A percentile compares a stretch with the other conserved stretches of the same genome.
Evolutionary conservation across 2,888 invertebrate species (phyloP).

Genomic region (Acanthosepion esculentum): DNA sequence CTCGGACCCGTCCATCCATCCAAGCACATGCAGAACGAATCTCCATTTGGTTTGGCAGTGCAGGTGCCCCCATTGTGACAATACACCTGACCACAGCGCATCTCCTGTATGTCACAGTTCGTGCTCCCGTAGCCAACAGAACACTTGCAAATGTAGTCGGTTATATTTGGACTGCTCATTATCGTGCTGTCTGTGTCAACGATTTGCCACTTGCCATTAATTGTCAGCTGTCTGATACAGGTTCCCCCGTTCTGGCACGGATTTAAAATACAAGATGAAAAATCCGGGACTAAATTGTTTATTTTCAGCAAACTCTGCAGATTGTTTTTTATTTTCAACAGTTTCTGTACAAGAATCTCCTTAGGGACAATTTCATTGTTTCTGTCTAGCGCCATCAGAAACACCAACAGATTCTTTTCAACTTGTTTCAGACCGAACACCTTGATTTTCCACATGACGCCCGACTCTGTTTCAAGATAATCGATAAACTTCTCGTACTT

Average conservation of each 20-base stretch:
- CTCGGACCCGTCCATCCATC: conserved; percentile 63
- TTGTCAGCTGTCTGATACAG: conserved; percentile 68
- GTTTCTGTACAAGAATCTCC: conserved; percentile 52
- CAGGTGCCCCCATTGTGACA: conserved; percentile 92
- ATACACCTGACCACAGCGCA: conserved; percentile 94
- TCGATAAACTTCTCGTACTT: conserved; percentile 85
- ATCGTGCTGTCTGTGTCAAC: background rate
- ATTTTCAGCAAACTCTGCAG: conserved; percentile 59
- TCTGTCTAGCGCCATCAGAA: conserved; percentile 77
- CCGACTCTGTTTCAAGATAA: conserved; percentile 81
- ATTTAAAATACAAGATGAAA: conserved; percentile 78
- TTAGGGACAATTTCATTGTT: conserved; percentile 78
- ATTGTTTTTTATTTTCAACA: conserved; percentile 53
- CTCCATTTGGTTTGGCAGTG: conserved; percentile 51
- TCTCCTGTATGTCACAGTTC: conserved; percentile 88
- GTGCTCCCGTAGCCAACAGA: conserved; percentile 92
- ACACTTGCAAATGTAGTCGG: conserved; percentile 88
- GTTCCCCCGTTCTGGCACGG: conserved; percentile 77
- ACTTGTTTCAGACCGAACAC: conserved; percentile 54
- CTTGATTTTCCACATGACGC: conserved; percentile 58
- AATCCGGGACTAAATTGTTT: conserved; percentile 58
- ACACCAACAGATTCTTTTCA: conserved; percentile 58
- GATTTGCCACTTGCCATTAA: conserved; percentile 51
- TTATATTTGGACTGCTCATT: conserved; percentile 64
- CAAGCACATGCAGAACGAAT: conserved; percentile 62